Conservation (phyloP, 2,113 vertebrate species). For the Sminthopsis crassicaudata region DNA sequence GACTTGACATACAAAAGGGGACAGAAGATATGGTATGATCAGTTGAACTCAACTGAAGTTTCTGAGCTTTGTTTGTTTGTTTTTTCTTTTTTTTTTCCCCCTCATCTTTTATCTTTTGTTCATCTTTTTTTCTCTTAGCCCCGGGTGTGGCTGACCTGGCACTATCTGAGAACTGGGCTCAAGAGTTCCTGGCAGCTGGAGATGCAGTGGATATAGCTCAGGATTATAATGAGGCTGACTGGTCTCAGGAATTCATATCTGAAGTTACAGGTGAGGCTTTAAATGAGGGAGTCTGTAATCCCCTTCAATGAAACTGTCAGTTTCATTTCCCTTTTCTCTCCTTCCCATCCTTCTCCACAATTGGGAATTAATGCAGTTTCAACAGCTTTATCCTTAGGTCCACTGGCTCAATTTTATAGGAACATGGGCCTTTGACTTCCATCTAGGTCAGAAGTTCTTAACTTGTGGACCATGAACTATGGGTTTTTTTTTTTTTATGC, state of each 20-base stretch:
- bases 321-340: fast-evolving
- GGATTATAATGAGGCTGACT: constrained; percentile 93
- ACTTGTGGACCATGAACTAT: background rate
- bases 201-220: constrained; percentile 87
- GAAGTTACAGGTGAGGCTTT: constrained; percentile 91
- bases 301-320: background rate
- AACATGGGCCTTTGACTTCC: constrained; percentile 11
- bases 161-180: constrained; percentile 95
- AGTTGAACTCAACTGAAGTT: background rate
- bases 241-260: constrained; percentile 98
- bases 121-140: constrained; percentile 83
- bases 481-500: background rate
- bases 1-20: constrained; percentile 28
- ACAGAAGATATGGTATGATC: constrained; percentile 14
- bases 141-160: constrained; percentile 97
- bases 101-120: background rate
- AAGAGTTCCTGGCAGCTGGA: constrained; percentile 92
- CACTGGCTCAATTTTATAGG: constrained; percentile 15
- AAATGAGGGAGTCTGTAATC: constrained; percentile 14
- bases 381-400: constrained; percentile 25
- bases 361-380: constrained; percentile 23
- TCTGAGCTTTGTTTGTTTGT: background rate
- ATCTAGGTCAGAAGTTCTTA: background rate
- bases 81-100: background rate
- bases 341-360: background rate